A percentile compares a stretch with the other conserved stretches of the same genome.
Evolutionary conservation across 2,113 vertebrate genomes (phyloP).

Genomic region (Balaeniceps rex): DNA sequence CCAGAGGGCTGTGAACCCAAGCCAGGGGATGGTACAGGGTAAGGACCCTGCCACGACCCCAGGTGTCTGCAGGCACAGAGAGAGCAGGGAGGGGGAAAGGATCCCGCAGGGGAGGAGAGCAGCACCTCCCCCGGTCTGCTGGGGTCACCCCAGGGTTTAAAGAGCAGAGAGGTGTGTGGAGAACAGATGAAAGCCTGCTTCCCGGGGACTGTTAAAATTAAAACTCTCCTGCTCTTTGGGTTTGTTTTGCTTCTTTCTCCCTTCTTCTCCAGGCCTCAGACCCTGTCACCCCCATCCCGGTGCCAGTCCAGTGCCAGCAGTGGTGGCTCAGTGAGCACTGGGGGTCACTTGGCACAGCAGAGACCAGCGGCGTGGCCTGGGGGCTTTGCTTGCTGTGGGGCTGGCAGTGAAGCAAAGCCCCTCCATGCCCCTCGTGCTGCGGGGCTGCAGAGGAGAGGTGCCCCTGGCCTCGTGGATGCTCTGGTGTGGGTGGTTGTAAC

Average conservation of each 20-base stretch:
- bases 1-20: not conserved
- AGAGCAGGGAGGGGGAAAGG: not conserved
- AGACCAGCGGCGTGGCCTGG: too few species aligned
- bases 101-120: not conserved
- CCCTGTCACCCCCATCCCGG: not conserved
- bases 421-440: not conserved
- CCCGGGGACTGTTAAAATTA: not conserved
- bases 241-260: not conserved
- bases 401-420: not conserved
- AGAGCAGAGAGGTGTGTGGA: not conserved
- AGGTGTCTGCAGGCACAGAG: not conserved
- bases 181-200: not conserved
- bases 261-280: not conserved
- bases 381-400: not conserved
- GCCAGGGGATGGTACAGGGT: not conserved
- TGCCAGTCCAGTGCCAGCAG: not conserved
- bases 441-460: not conserved
- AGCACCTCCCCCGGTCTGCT: not conserved
- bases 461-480: not conserved
- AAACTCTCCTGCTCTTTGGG: not conserved
- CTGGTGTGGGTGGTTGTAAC: fast-evolving
- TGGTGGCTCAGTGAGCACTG: not conserved
- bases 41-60: not conserved
- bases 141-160: not conserved
- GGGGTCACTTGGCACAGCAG: conserved; percentile 3